These are phyloP conservation scores for Hypsibius dujardini DNA, from an alignment of 1,140 invertebrate species.

Conservation along the genomic window DNA sequence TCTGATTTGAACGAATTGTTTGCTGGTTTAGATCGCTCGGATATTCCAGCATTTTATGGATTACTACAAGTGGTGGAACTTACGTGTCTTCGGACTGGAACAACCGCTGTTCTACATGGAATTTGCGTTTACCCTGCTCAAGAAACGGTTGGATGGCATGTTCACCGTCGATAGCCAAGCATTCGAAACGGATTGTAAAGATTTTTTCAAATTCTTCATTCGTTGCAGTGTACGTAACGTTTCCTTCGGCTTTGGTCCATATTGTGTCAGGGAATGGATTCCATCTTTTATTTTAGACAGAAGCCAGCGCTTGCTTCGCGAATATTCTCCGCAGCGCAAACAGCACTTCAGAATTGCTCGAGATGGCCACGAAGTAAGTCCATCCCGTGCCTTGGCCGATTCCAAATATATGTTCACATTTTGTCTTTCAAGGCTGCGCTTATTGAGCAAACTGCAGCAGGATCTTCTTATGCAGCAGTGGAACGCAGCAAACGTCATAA, in stretches of 20 bases:
- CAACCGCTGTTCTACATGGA: background rate
- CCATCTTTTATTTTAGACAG: too few species aligned
- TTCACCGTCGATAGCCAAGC: slow-evolving; percentile 2
- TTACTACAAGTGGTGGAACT: background rate
- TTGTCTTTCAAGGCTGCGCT: background rate
- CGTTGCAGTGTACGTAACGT: background rate
- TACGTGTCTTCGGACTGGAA: background rate
- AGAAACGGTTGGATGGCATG: background rate
- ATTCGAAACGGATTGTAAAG: background rate
- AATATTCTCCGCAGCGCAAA: background rate
- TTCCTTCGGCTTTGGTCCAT: too few species aligned
- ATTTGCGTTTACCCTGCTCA: background rate
- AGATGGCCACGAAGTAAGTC: background rate
- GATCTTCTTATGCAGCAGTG: background rate
- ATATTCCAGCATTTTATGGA: slow-evolving; percentile 16
- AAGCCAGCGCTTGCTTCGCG: background rate
- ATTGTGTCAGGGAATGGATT: too few species aligned
- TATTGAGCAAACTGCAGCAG: slow-evolving; percentile 7
- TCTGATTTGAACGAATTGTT: too few species aligned
- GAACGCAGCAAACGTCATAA: background rate
- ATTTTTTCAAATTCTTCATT: background rate
- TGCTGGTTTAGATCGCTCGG: background rate
- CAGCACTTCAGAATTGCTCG: slow-evolving; percentile 5
- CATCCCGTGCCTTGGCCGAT: too few species aligned
- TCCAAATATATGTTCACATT: too few species aligned